phyloP scores from a whole-genome alignment of 2,888 invertebrate species.

The Caenorhabditis panamensis region DNA sequence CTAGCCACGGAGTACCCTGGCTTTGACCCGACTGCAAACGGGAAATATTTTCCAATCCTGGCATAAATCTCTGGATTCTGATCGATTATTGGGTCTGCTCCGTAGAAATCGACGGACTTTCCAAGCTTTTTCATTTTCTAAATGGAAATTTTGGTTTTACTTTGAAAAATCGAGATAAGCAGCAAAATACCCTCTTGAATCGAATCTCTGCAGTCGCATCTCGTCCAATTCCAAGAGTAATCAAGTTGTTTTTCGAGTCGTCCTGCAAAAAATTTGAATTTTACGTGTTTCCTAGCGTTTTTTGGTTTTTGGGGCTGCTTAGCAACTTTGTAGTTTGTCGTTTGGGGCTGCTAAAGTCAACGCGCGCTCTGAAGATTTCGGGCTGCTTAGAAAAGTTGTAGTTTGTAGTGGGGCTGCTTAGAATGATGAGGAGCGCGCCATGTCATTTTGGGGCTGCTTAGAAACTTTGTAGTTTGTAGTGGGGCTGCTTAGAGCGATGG shows the following conservation, averaged over 20 bases:
- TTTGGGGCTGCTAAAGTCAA: too few relatives aligned
- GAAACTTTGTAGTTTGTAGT: too few relatives aligned
- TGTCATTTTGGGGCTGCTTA: too few relatives aligned
- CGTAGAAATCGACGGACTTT: conserved; percentile 25
- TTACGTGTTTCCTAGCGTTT: too few relatives aligned
- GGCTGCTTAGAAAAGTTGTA: too few relatives aligned
- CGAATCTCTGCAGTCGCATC: conserved; percentile 48
- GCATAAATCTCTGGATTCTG: conserved; percentile 40
- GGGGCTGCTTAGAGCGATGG: too few relatives aligned
- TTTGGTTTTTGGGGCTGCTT: too few relatives aligned
- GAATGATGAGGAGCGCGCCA: too few relatives aligned
- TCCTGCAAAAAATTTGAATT: conserved; percentile 6
- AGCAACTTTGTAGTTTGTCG: too few relatives aligned
- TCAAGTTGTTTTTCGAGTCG: conserved; percentile 29
- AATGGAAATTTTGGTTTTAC: neutral
- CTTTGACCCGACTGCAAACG: conserved; percentile 33
- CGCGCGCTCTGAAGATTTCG: too few relatives aligned
- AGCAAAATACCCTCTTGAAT: conserved; percentile 12
- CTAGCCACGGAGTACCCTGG: conserved; percentile 35
- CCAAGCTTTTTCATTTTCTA: conserved; percentile 47
- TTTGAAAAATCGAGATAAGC: neutral
- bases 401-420: too few relatives aligned
- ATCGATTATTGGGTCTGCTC: conserved; percentile 29
- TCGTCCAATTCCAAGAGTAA: conserved; percentile 55
- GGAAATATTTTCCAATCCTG: conserved; percentile 41